Evolutionary conservation across 2,888 invertebrate genomes (phyloP).

Genomic region (Heteromurus nitidus): DNA sequence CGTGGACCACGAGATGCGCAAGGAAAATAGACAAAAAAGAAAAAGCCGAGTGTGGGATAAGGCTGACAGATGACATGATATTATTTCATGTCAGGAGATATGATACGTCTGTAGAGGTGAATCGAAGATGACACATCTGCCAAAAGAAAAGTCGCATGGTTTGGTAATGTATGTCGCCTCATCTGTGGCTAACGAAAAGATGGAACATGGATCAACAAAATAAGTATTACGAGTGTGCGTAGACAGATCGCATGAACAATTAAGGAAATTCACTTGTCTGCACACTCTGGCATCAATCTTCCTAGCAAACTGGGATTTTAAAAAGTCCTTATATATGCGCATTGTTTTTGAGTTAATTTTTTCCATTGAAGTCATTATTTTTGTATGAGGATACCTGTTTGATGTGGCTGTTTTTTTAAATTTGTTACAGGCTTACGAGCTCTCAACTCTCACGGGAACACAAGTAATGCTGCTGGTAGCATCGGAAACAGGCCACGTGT

Average conservation of each 20-base stretch:
- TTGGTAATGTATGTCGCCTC: no score
- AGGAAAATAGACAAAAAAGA: conserved; percentile 36
- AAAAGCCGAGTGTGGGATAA: conserved; percentile 62
- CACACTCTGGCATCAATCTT: no score
- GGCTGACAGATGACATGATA: conserved; percentile 68
- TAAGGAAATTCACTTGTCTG: conserved; percentile 1
- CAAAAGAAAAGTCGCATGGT: conserved; percentile 46
- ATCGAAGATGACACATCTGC: conserved; percentile 64
- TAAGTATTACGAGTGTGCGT: no score
- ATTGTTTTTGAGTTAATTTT: no score
- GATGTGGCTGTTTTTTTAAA: conserved; percentile 27
- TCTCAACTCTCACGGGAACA: conserved; percentile 98
- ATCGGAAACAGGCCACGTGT: conserved; percentile 99
- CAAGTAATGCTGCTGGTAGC: conserved; percentile 99
- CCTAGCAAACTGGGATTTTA: no score
- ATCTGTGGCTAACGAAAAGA: no score
- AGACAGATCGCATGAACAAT: no score
- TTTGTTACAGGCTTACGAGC: conserved; percentile 96
- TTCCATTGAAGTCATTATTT: no score
- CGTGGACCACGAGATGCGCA: conserved; percentile 24
- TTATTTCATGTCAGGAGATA: conserved; percentile 67
- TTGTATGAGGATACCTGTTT: no score
- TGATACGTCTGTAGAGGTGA: conserved; percentile 63
- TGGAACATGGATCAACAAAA: no score
- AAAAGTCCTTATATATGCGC: no score